phyloP scores from a whole-genome alignment of 53 echinoderm and acorn worm species.

The Astropecten irregularis region DNA sequence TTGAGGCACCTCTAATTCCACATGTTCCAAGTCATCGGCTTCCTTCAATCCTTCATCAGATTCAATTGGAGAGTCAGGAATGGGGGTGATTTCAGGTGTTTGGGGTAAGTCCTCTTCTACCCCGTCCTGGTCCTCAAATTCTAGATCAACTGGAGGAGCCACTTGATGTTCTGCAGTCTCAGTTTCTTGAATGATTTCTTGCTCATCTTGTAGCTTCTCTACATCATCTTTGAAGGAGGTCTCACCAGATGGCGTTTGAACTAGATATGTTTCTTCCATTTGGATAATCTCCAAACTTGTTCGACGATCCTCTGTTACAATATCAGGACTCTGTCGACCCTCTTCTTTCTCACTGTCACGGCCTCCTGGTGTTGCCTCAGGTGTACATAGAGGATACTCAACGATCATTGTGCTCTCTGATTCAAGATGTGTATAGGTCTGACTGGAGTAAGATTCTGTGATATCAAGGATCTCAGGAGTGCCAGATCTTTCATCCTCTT shows the following conservation, averaged over 20 bases:
- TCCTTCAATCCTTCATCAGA: conserved; percentile 43
- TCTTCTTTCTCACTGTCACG: conserved; percentile 55
- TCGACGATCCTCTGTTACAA: conserved; percentile 49
- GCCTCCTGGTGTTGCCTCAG: conserved; percentile 12
- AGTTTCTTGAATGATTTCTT: conserved; percentile 31
- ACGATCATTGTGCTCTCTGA: neutral
- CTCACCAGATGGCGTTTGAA: conserved; percentile 24
- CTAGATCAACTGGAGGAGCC: conserved; percentile 32
- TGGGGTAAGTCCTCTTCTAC: conserved; percentile 22
- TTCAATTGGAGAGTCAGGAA: conserved; percentile 56
- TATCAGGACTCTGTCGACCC: conserved; percentile 21
- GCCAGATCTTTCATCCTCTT: conserved; percentile 2
- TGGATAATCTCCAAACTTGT: conserved; percentile 42
- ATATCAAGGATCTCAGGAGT: conserved; percentile 54
- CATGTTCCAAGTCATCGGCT: neutral
- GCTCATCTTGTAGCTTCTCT: conserved; percentile 8
- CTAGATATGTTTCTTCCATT: conserved; percentile 41
- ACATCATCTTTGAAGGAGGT: conserved; percentile 16
- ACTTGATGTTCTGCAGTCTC: conserved; percentile 22
- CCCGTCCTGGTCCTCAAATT: conserved; percentile 19
- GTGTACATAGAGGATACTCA: conserved; percentile 23
- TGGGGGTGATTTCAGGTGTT: conserved; percentile 42
- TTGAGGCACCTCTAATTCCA: conserved; percentile 32
- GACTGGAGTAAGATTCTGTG: conserved; percentile 49
- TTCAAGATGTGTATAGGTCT: conserved; percentile 11